Conservation (phyloP, 2,888 invertebrate species). For the Ariolimax columbianus region DNA sequence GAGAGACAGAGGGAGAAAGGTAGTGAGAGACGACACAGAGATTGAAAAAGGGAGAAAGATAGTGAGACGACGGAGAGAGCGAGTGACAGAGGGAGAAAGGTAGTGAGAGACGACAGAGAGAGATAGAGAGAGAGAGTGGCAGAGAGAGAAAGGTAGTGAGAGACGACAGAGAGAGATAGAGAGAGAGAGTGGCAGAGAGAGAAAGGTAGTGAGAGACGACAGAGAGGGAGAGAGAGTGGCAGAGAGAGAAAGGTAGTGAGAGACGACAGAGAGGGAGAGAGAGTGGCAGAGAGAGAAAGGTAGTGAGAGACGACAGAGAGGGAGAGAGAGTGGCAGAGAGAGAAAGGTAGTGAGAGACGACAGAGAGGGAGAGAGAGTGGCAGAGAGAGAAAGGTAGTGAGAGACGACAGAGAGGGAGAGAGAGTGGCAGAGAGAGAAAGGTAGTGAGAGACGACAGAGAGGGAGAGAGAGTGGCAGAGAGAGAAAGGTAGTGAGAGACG, state of each 20-base stretch:
- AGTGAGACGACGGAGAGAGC: constrained; percentile 42
- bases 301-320: constrained; percentile 34
- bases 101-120: background rate
- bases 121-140: background rate
- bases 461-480: constrained; percentile 6
- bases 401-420: background rate
- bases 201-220: background rate
- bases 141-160: too few species aligned
- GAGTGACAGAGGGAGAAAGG: background rate
- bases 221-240: constrained; percentile 12
- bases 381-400: constrained; percentile 12
- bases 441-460: constrained; percentile 9
- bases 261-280: background rate
- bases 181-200: constrained; percentile 33
- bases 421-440: background rate
- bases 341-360: constrained; percentile 27
- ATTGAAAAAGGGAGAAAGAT: constrained; percentile 1
- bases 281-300: constrained; percentile 5
- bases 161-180: constrained; percentile 33
- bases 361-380: constrained; percentile 45
- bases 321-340: constrained; percentile 49
- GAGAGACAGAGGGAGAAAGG: constrained; percentile 41
- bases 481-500: background rate
- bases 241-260: constrained; percentile 12
- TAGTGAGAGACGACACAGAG: constrained; percentile 30